phyloP scores from a whole-genome alignment of 2,113 vertebrate species.

The Clarias batrachus region DNA sequence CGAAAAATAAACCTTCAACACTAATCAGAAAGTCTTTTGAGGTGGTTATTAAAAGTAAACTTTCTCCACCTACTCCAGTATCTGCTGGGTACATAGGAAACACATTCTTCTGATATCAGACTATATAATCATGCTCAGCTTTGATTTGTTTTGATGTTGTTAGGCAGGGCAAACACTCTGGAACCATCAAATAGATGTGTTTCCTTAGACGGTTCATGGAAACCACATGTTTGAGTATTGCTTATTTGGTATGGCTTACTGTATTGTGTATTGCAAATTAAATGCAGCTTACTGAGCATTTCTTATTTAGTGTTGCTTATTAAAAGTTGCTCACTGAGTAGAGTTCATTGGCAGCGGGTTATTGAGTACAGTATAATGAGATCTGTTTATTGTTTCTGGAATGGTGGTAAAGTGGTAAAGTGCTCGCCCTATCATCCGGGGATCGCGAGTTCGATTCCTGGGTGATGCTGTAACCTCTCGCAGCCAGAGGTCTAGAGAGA shows the following conservation, averaged over 20 bases:
- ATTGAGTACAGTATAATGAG: background rate
- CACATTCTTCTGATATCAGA: slow-evolving; percentile 26
- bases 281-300: too few species aligned
- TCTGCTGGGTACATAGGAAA: slow-evolving; percentile 12
- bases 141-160: slow-evolving; percentile 19
- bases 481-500: too few species aligned
- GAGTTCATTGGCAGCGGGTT: background rate
- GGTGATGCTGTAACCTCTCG: too few species aligned
- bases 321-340: background rate
- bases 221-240: background rate
- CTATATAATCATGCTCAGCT: background rate
- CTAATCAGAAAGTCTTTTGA: slow-evolving; percentile 30
- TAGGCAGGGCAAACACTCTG: background rate
- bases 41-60: slow-evolving; percentile 25
- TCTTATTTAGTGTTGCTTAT: too few species aligned
- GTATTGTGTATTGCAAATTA: background rate
- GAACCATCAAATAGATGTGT: slow-evolving; percentile 2
- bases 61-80: slow-evolving; percentile 16
- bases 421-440: too few species aligned
- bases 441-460: too few species aligned
- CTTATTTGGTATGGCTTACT: background rate
- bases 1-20: slow-evolving; percentile 1
- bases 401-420: too few species aligned
- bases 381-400: background rate
- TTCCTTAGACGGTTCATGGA: background rate